Base-by-base conservation (phyloP, 2,797 vertebrate genomes). In the Oreonectes daqikongensis region DNA sequence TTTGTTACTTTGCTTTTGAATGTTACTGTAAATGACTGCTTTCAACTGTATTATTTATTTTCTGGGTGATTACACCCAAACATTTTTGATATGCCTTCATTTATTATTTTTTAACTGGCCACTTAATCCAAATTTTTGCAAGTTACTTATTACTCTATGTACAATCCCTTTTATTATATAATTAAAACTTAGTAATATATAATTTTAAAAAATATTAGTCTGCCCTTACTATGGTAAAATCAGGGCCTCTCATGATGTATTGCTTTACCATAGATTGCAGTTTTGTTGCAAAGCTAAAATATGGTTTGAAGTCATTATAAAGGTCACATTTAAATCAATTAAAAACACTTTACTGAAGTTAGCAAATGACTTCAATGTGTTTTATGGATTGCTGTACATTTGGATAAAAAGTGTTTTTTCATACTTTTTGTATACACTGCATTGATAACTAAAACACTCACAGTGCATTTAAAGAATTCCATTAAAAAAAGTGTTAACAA, bases 391-490 rank as follows among this genome's bases (percentile, higher is more conserved):
- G 52, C 72, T 28, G 2, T 72, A 68, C 26, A 26, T 26, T 22
- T 42, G 50, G 44, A 26, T 46, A 14, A 38, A 46, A 79, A 65
- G 71, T 44, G 14, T 40, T 69, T 81, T 81, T 81, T 70, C 15
- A 61, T 55, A 40, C 38, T 12, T 24, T 76, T 20, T 64, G 52
- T 69, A 69, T 69, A 63, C 38, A 52, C 2, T 2, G 18, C 67
- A 10, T 79, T 68, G 44, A 66, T 69, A 69, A 66, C 75, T 55
- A 76, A 61, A 28, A 52, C 53, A 28, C 50, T 14, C 7, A 40
- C 64, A 40, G 40, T 80, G 72, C 72, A 67, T 72, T 61, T 75
- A 53, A 67, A 60, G 26, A 48, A 72, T 77, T 68, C 63, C 63
- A 42, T 64, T n/a, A n/a, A 35, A 9, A 76, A 77, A 50, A 42